A percentile compares a stretch with the other conserved stretches of the same genome.
Conservation (phyloP, 2,797 vertebrate species). For the Hirundo rustica region DNA sequence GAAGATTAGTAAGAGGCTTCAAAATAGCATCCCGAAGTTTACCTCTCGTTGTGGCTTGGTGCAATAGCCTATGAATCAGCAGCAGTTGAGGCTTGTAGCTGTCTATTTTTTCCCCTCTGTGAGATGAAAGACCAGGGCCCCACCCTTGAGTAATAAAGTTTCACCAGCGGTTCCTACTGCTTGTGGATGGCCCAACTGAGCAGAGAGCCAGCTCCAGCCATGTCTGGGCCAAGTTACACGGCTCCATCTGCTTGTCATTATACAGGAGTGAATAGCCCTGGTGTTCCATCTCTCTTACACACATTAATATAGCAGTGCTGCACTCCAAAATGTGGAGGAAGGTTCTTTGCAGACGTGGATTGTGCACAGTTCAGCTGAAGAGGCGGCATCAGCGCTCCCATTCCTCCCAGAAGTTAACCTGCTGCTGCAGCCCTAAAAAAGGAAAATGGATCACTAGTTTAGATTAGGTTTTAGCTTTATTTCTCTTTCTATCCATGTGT, state of each 20-base stretch:
- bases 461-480: neutral
- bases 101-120: neutral
- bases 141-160: neutral
- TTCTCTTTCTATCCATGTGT: neutral
- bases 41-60: neutral
- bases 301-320: neutral
- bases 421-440: neutral
- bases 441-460: neutral
- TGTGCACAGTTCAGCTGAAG: accelerated
- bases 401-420: neutral
- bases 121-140: neutral
- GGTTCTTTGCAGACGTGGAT: neutral
- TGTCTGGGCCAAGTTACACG: neutral
- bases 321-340: neutral
- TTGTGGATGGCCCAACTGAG: neutral
- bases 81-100: neutral
- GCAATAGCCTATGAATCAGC: conserved; percentile 1
- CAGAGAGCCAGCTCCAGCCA: neutral
- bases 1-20: neutral
- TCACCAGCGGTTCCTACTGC: neutral
- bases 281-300: neutral
- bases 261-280: accelerated
- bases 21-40: neutral
- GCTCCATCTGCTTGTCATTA: neutral
- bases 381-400: accelerated